These are phyloP conservation scores for Leptoteleia sp. DNA, from an alignment of 1,140 invertebrate genomes.

Conservation along the genomic window DNA sequence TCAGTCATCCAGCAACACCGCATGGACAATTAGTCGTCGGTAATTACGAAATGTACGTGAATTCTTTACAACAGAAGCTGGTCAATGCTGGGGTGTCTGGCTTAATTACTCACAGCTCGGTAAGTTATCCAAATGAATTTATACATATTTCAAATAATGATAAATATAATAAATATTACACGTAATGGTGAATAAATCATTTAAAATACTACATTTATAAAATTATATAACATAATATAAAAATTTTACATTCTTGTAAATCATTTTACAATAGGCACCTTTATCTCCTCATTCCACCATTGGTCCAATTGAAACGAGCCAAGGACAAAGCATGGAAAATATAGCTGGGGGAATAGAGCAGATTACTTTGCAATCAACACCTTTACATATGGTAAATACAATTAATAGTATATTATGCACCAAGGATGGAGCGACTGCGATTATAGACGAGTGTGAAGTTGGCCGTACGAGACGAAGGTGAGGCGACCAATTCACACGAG, in stretches of 20 bases:
- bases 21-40: conserved; percentile 77
- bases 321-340: conserved; percentile 54
- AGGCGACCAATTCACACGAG: no score
- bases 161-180: no score
- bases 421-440: no score
- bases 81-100: conserved; percentile 81
- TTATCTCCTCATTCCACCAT: conserved; percentile 81
- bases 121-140: conserved; percentile 66
- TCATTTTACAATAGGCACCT: conserved; percentile 73
- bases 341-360: conserved; percentile 53
- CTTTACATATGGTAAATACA: conserved; percentile 41
- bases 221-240: no score
- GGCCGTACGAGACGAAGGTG: no score
- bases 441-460: background rate
- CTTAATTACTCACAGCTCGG: conserved; percentile 72
- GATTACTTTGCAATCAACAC: conserved; percentile 33
- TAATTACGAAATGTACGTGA: conserved; percentile 83
- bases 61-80: conserved; percentile 83
- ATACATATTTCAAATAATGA: no score
- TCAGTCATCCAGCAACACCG: conserved; percentile 83
- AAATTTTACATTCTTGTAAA: no score
- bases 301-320: conserved; percentile 70
- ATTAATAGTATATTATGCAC: no score
- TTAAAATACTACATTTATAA: no score
- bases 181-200: no score